Conservation (phyloP, 2,797 vertebrate genomes). For the Trachops cirrhosus region DNA sequence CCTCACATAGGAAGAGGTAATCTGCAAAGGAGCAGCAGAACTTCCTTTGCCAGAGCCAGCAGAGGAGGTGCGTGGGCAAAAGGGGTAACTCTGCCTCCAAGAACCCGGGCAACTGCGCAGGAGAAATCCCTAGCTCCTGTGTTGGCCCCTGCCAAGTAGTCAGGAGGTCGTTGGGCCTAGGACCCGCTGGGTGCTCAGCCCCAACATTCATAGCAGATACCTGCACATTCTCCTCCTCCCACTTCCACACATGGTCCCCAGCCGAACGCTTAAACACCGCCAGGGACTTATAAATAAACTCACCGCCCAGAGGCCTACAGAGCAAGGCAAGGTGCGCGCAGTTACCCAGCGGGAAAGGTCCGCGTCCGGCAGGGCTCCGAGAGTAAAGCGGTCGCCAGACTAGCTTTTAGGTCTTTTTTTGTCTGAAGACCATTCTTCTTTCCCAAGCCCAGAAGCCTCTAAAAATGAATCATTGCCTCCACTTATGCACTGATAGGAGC, state of each 20-base stretch:
- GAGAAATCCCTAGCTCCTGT: neutral
- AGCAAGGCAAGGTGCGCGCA: neutral
- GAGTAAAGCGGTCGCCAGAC: neutral
- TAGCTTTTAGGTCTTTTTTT: neutral
- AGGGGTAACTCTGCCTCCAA: neutral
- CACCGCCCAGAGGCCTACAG: slow-evolving; percentile 29
- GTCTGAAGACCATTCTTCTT: slow-evolving; percentile 34
- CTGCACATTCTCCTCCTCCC: neutral
- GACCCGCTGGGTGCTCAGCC: neutral
- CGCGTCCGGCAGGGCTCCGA: fast-evolving
- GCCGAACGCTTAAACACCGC: neutral
- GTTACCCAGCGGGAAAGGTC: neutral
- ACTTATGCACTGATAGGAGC: slow-evolving; percentile 69
- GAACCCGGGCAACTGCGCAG: neutral
- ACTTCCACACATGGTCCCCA: neutral
- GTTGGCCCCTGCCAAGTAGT: neutral
- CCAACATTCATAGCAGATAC: neutral
- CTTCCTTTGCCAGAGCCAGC: neutral
- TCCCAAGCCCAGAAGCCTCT: slow-evolving; percentile 45
- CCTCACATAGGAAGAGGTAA: neutral
- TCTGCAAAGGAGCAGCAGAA: neutral
- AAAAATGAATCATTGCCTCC: slow-evolving; percentile 67
- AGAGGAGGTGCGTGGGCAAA: neutral
- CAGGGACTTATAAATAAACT: slow-evolving; percentile 1
- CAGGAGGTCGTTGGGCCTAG: neutral